Evolutionary conservation across 2,888 invertebrate genomes (phyloP), one percentile per base, ranked within the genome.

Genomic region (Melanostoma scalare): DNA sequence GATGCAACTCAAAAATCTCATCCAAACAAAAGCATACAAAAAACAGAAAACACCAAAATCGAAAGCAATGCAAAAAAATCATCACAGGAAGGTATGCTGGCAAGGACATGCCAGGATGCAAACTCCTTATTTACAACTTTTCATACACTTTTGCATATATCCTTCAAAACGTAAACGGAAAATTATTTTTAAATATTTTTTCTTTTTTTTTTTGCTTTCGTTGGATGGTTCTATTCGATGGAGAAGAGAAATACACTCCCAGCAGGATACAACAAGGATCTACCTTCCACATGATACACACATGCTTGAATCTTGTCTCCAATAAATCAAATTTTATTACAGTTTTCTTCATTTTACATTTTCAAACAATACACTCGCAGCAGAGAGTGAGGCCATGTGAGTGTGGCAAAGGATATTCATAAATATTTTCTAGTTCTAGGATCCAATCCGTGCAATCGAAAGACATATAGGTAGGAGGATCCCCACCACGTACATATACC

Each of bases 271-370:
- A 67, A 55, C 71, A 79, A 74, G 79, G 79, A 84, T 75, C 69
- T 55, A 63, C 61, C 56, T 67, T 63, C 75, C 68, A 73, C 78
- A 74, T 78, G 78, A 87, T 86, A 87, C 81, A 86, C 79, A 85
- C 69, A 86, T 89, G 87, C 90, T 89, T 88, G 89, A 90, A 90
- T 90, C 90, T 90, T 91, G 91, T 90, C 91, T 89, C 89, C 89
- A 90, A 90, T 90, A 90, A 90, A 90, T 90, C 91, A 90, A 90
- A 91, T 91, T 91, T 90, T 90, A 90, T 90, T 91, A 91, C 90
- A 90, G 89, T 91, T 91, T 91, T 90, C 90, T 91, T 91, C 90
- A 91, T 90, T 89, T 84, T 84, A 84, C 84, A 79, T 84, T 84
- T 84, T 74, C 84, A 75, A 79, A 79, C 84, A 84, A 79, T 78